A percentile compares a stretch with the other conserved stretches of the same genome.
Evolutionary conservation across 1,140 invertebrate genomes (phyloP).

Genomic region (Halyomorpha halys): DNA sequence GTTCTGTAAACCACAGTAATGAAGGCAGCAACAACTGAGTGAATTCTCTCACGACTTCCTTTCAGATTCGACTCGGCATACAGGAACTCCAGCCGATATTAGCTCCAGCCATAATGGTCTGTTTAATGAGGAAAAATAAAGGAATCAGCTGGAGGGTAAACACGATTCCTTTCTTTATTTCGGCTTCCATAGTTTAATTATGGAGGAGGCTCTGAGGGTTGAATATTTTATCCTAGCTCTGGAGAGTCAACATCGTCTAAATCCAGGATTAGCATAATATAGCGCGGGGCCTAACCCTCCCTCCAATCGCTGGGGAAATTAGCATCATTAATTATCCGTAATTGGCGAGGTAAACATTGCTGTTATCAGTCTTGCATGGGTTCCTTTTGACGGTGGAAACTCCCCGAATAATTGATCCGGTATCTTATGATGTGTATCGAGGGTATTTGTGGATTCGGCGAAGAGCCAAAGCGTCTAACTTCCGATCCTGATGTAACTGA

Average conservation of each 20-base stretch:
- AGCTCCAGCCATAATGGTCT: background rate
- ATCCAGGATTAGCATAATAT: slow-evolving; percentile 1
- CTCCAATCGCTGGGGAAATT: background rate
- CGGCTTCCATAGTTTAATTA: background rate
- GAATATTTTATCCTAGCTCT: background rate
- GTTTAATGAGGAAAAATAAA: background rate
- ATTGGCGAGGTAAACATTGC: too few species aligned
- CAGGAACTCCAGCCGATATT: background rate
- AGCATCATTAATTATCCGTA: background rate
- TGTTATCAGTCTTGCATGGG: too few species aligned
- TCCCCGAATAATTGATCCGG: too few species aligned
- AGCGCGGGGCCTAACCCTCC: background rate
- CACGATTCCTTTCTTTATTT: slow-evolving; percentile 5
- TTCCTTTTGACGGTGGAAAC: too few species aligned
- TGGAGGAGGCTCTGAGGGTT: background rate
- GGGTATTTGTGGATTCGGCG: too few species aligned
- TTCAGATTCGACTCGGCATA: too few species aligned
- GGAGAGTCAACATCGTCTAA: background rate
- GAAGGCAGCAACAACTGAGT: too few species aligned
- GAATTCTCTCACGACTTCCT: too few species aligned
- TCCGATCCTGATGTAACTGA: too few species aligned
- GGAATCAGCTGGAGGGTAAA: background rate
- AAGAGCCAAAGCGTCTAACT: too few species aligned
- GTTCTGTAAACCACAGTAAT: too few species aligned
- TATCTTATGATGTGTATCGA: too few species aligned